These are phyloP conservation scores for Drosophila suzukii DNA, from an alignment of 1,140 invertebrate species.

Conservation along the genomic window DNA sequence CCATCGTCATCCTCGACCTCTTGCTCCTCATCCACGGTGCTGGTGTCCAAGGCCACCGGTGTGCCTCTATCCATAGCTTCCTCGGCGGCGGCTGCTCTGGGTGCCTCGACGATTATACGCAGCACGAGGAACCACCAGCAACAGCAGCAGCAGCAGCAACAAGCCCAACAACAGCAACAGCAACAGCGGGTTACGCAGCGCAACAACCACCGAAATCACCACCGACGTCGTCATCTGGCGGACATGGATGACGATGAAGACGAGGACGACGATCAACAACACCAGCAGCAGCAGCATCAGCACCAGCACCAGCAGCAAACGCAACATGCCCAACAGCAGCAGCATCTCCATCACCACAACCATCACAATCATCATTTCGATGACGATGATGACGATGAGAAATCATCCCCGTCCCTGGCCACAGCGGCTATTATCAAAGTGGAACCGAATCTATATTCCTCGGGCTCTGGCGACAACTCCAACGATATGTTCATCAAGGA, in stretches of 20 bases:
- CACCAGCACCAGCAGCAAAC: slow-evolving; percentile 25
- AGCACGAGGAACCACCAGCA: slow-evolving; percentile 78
- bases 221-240: slow-evolving; percentile 79
- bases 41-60: slow-evolving; percentile 76
- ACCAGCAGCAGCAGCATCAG: slow-evolving; percentile 23
- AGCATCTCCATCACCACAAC: slow-evolving; percentile 57
- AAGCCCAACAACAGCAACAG: slow-evolving; percentile 46
- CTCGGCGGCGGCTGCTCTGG: slow-evolving; percentile 61
- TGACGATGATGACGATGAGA: slow-evolving; percentile 82
- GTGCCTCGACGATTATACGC: slow-evolving; percentile 76
- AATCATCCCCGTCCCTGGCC: slow-evolving; percentile 83
- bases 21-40: slow-evolving; percentile 79
- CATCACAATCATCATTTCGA: slow-evolving; percentile 80
- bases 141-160: slow-evolving; percentile 41
- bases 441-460: slow-evolving; percentile 82
- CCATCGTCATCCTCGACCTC: slow-evolving; percentile 80
- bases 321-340: slow-evolving; percentile 54
- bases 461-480: slow-evolving; percentile 79
- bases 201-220: slow-evolving; percentile 84
- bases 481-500: slow-evolving; percentile 83
- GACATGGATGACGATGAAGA: slow-evolving; percentile 81
- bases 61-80: slow-evolving; percentile 77
- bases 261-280: slow-evolving; percentile 57
- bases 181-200: slow-evolving; percentile 56
- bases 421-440: slow-evolving; percentile 81